A percentile compares a stretch with the other conserved stretches of the same genome.
Evolutionary conservation across 2,113 vertebrate genomes (phyloP).

Genomic region (Podocnemis expansa): DNA sequence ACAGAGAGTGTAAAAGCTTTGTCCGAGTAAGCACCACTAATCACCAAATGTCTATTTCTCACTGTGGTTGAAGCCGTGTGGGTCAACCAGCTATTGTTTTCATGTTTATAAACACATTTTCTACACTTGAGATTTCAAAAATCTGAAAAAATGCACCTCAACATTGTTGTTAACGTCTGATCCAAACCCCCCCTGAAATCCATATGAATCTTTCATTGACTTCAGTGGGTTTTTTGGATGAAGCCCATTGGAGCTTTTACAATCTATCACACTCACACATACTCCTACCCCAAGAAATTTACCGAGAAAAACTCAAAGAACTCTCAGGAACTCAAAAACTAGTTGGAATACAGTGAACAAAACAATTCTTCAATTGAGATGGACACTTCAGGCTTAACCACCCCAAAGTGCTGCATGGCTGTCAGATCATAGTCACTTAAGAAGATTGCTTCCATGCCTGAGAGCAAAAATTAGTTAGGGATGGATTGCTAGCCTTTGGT

Average conservation of each 20-base stretch:
- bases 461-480: not conserved
- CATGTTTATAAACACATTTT: not conserved
- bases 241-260: not conserved
- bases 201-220: not conserved
- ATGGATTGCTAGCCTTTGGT: not conserved
- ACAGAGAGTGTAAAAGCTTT: not conserved
- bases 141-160: not conserved
- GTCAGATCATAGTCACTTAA: not conserved
- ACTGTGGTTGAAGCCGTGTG: not conserved
- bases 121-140: not conserved
- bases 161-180: not conserved
- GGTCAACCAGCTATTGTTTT: not conserved
- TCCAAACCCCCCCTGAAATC: not conserved
- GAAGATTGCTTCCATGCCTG: not conserved
- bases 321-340: not conserved
- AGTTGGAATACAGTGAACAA: not conserved
- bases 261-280: not conserved
- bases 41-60: not conserved
- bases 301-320: not conserved
- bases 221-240: not conserved
- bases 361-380: not conserved
- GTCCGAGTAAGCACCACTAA: conserved; percentile 5
- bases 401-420: not conserved
- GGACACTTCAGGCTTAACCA: not conserved
- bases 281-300: not conserved